Conservation (phyloP, 1,140 invertebrate species). For the Antheraea pernyi region DNA sequence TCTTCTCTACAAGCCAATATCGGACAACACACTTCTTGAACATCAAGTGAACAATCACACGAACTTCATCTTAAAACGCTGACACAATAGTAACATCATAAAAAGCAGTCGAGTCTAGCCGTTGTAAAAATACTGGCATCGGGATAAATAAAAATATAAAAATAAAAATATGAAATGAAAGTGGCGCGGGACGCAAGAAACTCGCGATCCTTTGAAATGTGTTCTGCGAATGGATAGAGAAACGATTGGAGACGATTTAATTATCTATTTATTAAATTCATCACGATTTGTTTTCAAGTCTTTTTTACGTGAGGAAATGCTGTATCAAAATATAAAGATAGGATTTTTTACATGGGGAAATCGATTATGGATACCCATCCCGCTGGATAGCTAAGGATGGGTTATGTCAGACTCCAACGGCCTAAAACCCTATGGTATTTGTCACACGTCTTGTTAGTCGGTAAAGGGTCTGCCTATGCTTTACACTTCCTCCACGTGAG, state of each 20-base stretch:
- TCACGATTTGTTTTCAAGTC: no score
- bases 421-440: no score
- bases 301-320: no score
- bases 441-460: no score
- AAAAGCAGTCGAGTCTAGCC: slow-evolving; percentile 54
- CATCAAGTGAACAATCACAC: slow-evolving; percentile 18
- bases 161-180: slow-evolving; percentile 75
- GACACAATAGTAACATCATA: slow-evolving; percentile 45
- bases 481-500: no score
- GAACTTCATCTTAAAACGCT: slow-evolving; percentile 51
- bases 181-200: slow-evolving; percentile 68
- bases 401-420: no score
- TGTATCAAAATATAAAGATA: no score
- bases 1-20: neutral
- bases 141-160: slow-evolving; percentile 59
- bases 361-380: no score
- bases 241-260: neutral
- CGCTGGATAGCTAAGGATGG: no score
- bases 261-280: no score
- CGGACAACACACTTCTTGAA: neutral
- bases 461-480: no score
- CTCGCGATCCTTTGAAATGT: slow-evolving; percentile 68
- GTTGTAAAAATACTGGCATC: slow-evolving; percentile 66
- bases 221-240: slow-evolving; percentile 39
- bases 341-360: no score